Evolutionary conservation across 1,140 invertebrate genomes (phyloP), one percentile per base, ranked within the genome.

Genomic region (Drosophila subobscura): DNA sequence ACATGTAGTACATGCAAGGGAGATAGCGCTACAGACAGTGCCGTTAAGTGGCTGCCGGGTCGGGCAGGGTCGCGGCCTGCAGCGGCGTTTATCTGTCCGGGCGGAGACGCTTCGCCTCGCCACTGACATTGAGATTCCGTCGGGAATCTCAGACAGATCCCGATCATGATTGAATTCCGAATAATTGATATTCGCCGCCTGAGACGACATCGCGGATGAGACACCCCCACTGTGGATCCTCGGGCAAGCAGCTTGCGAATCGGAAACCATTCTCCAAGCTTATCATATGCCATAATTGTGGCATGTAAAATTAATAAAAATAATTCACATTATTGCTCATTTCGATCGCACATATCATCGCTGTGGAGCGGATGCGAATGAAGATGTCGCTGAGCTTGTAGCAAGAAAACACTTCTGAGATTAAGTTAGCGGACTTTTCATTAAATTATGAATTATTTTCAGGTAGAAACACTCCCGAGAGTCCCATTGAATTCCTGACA

Each of bases 241-340:
- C 16, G 16, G 1, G 16, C 16, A 20, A 20, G 29, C 8, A 3
- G 29, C 29, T 8, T 33, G 61, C 64, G 54, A 72, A 61, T 70
- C 66, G 53, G 71, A 63, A 41, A 22, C 42, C 6, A 14, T 49
- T 6, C 49, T 45, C 20, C 16, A 20, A 20, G 52, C 72, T 79
- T 79, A 84, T 84, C 79, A 59, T 56, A 58, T 77, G 51, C 63
- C 55, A 63, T 46, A 76, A 65, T 88, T 81, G 78, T 88, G 70
- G 68, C 70, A 66, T 72, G 72, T 81, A 70, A 88, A 85, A 77
- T 85, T 86, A 86, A 86, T 86, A 72, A 88, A 72, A 78, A 88
- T 81, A 86, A 86, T 88, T 76, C 58, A 88, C 75, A 75, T 81
- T 64, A 75, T 88, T 86, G 16, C 16, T 1, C 16, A 85, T 81